A percentile compares a stretch with the other conserved stretches of the same genome.
Evolutionary conservation across 2,888 invertebrate species (phyloP).

Genomic region (Drosophila rellima): DNA sequence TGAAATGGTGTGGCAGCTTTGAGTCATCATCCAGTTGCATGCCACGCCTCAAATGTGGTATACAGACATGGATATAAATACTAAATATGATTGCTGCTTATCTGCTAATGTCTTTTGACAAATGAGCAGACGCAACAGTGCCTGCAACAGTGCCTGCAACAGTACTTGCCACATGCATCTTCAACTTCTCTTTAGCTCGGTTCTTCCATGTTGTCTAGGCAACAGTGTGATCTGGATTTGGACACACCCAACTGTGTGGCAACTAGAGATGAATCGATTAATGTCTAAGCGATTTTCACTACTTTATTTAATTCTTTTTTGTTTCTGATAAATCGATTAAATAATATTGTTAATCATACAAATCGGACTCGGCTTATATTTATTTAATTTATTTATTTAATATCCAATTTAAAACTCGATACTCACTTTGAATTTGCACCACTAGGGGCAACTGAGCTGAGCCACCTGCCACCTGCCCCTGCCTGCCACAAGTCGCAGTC

Average conservation of each 20-base stretch:
- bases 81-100: constrained; percentile 51
- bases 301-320: too few relatives aligned
- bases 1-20: constrained; percentile 47
- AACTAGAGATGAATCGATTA: background rate
- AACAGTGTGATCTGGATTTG: constrained; percentile 54
- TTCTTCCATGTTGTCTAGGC: constrained; percentile 53
- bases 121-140: constrained; percentile 65
- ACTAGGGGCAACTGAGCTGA: constrained; percentile 9
- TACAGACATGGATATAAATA: constrained; percentile 6
- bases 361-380: too few relatives aligned
- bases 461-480: constrained; percentile 49
- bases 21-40: constrained; percentile 42
- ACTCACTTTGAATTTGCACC: background rate
- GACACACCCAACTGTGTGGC: constrained; percentile 46
- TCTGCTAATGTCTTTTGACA: constrained; percentile 70
- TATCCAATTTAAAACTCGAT: too few relatives aligned
- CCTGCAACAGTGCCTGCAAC: constrained; percentile 34
- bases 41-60: constrained; percentile 45
- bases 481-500: constrained; percentile 4
- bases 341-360: too few relatives aligned
- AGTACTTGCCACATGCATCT: constrained; percentile 1
- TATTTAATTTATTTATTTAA: too few relatives aligned
- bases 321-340: too few relatives aligned
- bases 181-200: constrained; percentile 26
- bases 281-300: background rate